A percentile compares a stretch with the other conserved stretches of the same genome.
These are phyloP conservation scores for Diorhabda sublineata DNA, from an alignment of 1,140 invertebrate genomes.

Conservation along the genomic window DNA sequence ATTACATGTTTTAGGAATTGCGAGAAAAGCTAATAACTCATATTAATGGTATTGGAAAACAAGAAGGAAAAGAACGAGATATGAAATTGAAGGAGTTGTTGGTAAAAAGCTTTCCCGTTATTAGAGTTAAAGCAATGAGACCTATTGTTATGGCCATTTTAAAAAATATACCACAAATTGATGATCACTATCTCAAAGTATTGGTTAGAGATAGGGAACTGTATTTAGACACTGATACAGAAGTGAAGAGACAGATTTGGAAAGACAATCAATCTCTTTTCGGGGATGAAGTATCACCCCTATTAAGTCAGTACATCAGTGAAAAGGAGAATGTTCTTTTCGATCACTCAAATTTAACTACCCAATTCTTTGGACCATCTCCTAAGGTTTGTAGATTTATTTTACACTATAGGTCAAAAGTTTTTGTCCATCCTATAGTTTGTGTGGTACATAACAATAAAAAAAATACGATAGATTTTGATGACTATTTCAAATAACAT, in stretches of 20 bases:
- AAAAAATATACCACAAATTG: slow-evolving; percentile 88
- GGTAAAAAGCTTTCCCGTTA: slow-evolving; percentile 88
- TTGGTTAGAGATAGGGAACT: slow-evolving; percentile 86
- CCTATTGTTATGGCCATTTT: slow-evolving; percentile 95
- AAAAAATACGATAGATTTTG: no score
- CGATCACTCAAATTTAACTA: slow-evolving; percentile 83
- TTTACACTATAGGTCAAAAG: no score
- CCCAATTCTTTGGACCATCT: slow-evolving; percentile 85
- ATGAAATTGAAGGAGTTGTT: slow-evolving; percentile 88
- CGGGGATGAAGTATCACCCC: slow-evolving; percentile 94
- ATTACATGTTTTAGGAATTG: slow-evolving; percentile 59
- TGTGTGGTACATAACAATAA: no score
- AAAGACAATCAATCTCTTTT: slow-evolving; percentile 95
- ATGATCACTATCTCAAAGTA: slow-evolving; percentile 86
- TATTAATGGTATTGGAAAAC: slow-evolving; percentile 82
- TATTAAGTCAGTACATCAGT: slow-evolving; percentile 88
- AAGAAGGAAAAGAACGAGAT: slow-evolving; percentile 72
- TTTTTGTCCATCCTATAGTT: no score
- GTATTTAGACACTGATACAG: slow-evolving; percentile 91
- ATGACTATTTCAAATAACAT: no score
- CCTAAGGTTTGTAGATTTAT: slow-evolving; percentile 65
- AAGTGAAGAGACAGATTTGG: slow-evolving; percentile 98
- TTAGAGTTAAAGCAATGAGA: slow-evolving; percentile 84
- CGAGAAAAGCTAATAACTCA: slow-evolving; percentile 82
- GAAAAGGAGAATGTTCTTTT: slow-evolving; percentile 91